These are phyloP conservation scores for Ooceraea biroi DNA, from an alignment of 1,140 invertebrate species.

Conservation along the genomic window DNA sequence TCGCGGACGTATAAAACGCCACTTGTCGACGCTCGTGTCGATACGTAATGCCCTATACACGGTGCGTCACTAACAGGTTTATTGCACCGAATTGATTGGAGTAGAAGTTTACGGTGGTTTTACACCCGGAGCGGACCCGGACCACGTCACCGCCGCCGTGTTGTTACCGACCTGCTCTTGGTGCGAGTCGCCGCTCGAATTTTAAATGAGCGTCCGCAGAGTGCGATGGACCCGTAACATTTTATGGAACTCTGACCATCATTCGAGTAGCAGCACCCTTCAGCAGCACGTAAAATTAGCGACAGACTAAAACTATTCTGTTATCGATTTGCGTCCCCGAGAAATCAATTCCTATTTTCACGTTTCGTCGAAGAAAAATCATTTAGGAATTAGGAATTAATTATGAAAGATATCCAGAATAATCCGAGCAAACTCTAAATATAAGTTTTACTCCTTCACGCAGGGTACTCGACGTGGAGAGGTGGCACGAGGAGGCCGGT, in stretches of 20 bases:
- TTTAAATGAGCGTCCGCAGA: constrained; percentile 69
- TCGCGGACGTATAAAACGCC: constrained; percentile 32
- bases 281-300: constrained; percentile 32
- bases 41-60: constrained; percentile 49
- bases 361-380: background rate
- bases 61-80: constrained; percentile 71
- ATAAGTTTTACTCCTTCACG: background rate
- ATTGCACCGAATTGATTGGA: constrained; percentile 76
- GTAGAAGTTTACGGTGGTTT: constrained; percentile 78
- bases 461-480: constrained; percentile 92
- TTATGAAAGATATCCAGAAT: constrained; percentile 10
- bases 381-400: background rate
- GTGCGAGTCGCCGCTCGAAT: constrained; percentile 67
- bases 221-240: constrained; percentile 65
- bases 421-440: constrained; percentile 5
- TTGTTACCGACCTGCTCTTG: constrained; percentile 5
- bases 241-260: constrained; percentile 62
- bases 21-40: constrained; percentile 33
- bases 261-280: background rate
- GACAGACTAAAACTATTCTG: background rate
- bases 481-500: constrained; percentile 88
- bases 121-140: constrained; percentile 62
- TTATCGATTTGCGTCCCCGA: background rate
- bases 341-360: background rate
- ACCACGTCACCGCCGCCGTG: constrained; percentile 34